Base-by-base conservation (phyloP, 2,888 invertebrate species). In the Lypha dubia region DNA sequence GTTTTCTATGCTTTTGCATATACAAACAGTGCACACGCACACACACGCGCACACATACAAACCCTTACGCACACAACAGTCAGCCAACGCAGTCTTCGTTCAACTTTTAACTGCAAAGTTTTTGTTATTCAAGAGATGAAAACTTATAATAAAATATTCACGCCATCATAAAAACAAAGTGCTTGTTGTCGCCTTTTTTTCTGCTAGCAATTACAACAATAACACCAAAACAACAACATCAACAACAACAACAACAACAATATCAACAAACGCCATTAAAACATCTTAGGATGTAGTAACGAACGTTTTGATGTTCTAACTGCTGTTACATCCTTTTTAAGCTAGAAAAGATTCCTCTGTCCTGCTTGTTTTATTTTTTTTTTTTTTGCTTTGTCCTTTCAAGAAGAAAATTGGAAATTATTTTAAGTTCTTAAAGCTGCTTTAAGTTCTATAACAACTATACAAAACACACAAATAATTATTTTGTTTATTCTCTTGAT, bases 181-280 rank as follows among this genome's bases (percentile, higher is more conserved):
- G 65, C 75, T 82, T 73, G 79, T 77, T 83, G 83, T 77, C 73
- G 73, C 83, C 73, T 49, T 73, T 73, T 77, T 49, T 73, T 73
- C 73, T 63, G 53, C 15, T 44, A 75, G 22, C 20, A 71, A 63
- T 24, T 41, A 65, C 20, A 68, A 51, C n/a, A 67, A 35, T 24
- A 80, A n/a, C n/a, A n/a, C n/a, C n/a, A n/a, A n/a, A n/a, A n/a
- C n/a, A 49, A 20, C 8, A 76, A 13, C 44, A 65, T 17, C 32
- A 58, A 32, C 32, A 32, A 32, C 58, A 58, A 58, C 32, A 67
- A 49, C n/a, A 68, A 22, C 35, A 81, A 24, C 22, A 74, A 17
- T 15, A 58, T 4, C 22, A 79, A 6, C 35, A 68, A 70, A 28
- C 35, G 41, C 60, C 44, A 75, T 44, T 56, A 22, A 65, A 67